Percentiles rank a stretch among this genome's conserved stretches.
phyloP scores from a whole-genome alignment of 1,140 invertebrate species.

The Cyphomyrmex costatus region DNA sequence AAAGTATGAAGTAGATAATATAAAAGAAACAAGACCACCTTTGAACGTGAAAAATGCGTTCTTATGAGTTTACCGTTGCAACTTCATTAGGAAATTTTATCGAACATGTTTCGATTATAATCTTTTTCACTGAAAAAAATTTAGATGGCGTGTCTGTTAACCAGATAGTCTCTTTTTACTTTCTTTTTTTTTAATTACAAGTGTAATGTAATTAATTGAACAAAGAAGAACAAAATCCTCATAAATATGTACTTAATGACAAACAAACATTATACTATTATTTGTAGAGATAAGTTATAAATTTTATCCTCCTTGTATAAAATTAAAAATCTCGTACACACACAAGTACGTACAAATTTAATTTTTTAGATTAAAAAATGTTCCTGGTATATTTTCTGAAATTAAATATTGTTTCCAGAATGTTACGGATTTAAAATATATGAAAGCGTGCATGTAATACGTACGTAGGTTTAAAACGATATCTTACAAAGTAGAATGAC shows the following conservation, averaged over 20 bases:
- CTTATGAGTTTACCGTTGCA: conserved; percentile 43
- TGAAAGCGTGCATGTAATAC: not conserved
- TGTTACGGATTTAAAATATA: not conserved
- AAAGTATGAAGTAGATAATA: conserved; percentile 43
- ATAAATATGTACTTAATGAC: not conserved
- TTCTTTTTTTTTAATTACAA: not conserved
- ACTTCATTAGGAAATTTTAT: conserved; percentile 41
- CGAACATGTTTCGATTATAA: not conserved
- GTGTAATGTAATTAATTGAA: not conserved
- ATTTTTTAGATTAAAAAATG: not conserved
- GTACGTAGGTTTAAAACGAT: not conserved
- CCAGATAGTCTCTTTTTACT: not conserved
- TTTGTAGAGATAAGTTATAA: not conserved
- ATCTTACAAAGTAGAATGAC: not conserved
- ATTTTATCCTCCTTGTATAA: not conserved
- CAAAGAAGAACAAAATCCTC: not conserved
- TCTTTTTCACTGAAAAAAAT: not conserved
- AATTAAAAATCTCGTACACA: not conserved
- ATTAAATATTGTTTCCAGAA: not conserved
- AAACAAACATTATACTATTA: not conserved
- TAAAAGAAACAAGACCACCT: conserved; percentile 24
- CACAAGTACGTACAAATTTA: not conserved
- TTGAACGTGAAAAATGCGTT: conserved; percentile 35
- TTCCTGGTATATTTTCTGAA: not conserved
- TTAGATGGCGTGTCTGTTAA: not conserved